These are phyloP conservation scores for Zaprionus capensis DNA, from an alignment of 1,140 invertebrate species.

Conservation along the genomic window DNA sequence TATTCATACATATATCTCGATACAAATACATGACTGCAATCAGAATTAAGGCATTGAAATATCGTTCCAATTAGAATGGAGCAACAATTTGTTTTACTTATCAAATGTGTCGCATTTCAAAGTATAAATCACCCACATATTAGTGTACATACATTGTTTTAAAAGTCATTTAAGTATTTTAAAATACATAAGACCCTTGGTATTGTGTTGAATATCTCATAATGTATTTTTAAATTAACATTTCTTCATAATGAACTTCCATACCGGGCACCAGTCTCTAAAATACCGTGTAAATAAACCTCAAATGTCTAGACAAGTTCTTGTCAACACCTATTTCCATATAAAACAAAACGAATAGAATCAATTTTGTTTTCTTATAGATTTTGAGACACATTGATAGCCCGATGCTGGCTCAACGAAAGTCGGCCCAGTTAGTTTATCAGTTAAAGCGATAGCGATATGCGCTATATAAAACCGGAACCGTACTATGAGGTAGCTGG, in stretches of 20 bases:
- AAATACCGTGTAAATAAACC: conserved; percentile 33
- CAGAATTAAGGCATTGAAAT: not conserved
- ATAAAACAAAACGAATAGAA: conserved; percentile 48
- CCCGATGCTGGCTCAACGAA: conserved; percentile 57
- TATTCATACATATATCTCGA: not conserved
- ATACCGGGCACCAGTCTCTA: not conserved
- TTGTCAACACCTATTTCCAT: not conserved
- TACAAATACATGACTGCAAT: not conserved
- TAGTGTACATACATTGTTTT: not conserved
- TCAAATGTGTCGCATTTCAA: not conserved
- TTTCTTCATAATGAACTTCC: not conserved
- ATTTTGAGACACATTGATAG: conserved; percentile 58
- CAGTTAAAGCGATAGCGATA: conserved; percentile 69
- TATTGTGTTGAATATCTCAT: not conserved
- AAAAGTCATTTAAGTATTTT: not conserved
- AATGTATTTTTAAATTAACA: not conserved
- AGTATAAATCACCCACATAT: not conserved
- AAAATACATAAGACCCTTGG: not conserved
- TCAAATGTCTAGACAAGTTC: conserved; percentile 3
- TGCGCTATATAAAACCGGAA: conserved; percentile 83
- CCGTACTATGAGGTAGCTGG: conserved; percentile 82
- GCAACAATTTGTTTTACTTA: not conserved
- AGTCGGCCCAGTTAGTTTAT: conserved; percentile 54
- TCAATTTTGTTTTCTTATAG: conserved; percentile 70
- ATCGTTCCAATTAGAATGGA: not conserved